phyloP scores from a whole-genome alignment of 2,797 vertebrate genomes.

The Cirrhinus molitorella region DNA sequence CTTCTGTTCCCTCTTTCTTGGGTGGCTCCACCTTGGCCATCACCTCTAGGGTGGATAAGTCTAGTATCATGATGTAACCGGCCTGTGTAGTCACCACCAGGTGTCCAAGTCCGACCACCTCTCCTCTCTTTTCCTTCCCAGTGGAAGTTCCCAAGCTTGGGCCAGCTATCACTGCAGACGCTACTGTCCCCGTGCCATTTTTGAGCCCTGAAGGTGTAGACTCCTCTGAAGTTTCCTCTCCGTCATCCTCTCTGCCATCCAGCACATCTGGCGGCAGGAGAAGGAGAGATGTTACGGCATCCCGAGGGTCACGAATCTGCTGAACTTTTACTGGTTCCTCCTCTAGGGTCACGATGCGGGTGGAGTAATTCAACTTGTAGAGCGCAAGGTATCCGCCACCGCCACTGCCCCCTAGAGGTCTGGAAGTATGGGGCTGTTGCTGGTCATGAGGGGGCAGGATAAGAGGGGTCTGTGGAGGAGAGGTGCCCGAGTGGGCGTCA shows the following conservation, averaged over 20 bases:
- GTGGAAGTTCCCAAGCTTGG: constrained; percentile 57
- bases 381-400: constrained; percentile 95
- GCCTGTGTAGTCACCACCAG: constrained; percentile 97
- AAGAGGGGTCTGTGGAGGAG: constrained; percentile 84
- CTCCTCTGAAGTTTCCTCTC: constrained; percentile 91
- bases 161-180: neutral
- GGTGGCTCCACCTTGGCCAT: constrained; percentile 97
- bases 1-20: constrained; percentile 91
- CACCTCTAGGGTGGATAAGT: constrained; percentile 95
- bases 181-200: constrained; percentile 69
- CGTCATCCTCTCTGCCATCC: constrained; percentile 94
- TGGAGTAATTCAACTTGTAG: constrained; percentile 98
- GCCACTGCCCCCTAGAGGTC: constrained; percentile 78
- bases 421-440: constrained; percentile 68
- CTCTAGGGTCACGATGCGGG: constrained; percentile 95
- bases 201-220: constrained; percentile 80
- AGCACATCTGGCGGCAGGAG: constrained; percentile 95
- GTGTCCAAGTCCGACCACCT: constrained; percentile 74
- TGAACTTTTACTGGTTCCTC: constrained; percentile 96
- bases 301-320: constrained; percentile 95
- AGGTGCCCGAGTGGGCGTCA: constrained; percentile 83
- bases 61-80: constrained; percentile 96
- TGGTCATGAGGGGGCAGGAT: constrained; percentile 80
- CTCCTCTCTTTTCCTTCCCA: constrained; percentile 61
- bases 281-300: constrained; percentile 96